Evolutionary conservation across 2,888 invertebrate species (phyloP), one percentile per base, ranked within the genome.

Genomic region (Sarcophaga caerulescens): DNA sequence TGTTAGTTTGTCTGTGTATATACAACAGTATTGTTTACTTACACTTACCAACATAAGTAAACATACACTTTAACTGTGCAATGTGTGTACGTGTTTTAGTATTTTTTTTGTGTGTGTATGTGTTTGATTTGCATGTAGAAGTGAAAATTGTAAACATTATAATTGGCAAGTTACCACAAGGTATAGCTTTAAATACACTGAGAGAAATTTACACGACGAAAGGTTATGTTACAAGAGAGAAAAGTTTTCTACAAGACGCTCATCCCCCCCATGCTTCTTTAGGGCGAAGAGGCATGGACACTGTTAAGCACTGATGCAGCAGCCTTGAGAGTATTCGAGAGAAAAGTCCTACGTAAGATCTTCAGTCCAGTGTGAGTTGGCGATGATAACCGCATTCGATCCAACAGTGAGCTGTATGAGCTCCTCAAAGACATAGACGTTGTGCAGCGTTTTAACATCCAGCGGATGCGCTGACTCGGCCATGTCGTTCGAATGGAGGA

Each of bases 161-260:
- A 78, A 78, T 78, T 78, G 78, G 78, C 69, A 62, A 60, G 77
- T 77, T 77, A 70, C 69, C 62, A 45, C 47, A n/a, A 35, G 62
- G 69, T 47, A 17, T 63, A 25, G 69, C 35, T 25, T 11, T 12
- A 10, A 47, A 11, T 23, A 70, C 70, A 78, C 78, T 25, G 69
- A 19, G 12, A 70, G 63, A 78, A 78, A 69, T 25, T 5, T 12
- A 17, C 1, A 3, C 4, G 4, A 12, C 17, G 23, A 70, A 52
- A 2, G 23, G 59, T 60, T 68, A 47, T 52, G 17, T 52, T 35
- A 8, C 1, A 0, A 52, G 52, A 17, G 4, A 4, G 52, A 14
- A 1, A 52, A 14, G 1, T 52, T 14, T 12, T 4, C 52, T 25
- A 5, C 25, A 25, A 25, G 4, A 4, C 4, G 0, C 25, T 25